Base-by-base conservation (phyloP, 2,113 vertebrate genomes). In the Pipra filicauda region DNA sequence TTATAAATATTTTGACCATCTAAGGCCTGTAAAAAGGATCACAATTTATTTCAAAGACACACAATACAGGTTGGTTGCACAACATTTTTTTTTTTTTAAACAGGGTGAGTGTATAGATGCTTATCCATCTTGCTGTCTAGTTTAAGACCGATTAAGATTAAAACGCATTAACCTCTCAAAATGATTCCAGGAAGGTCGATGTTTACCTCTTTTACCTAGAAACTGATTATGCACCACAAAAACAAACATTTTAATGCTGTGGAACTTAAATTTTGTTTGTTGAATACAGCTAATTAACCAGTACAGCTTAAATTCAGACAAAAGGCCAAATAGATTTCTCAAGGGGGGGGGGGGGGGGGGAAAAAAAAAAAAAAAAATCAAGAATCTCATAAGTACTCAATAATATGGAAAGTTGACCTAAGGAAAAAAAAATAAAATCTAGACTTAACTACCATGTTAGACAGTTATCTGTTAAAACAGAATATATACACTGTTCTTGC, bases 1-100 rank as follows among this genome's bases (percentile, higher is more conserved):
- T 99, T 99, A 96, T 99, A 99, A 97, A 99, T 99, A 97, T 99
- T 99, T 95, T 99, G 99, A 91, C 99, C 99, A 91, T 99, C 99
- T 75, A 99, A 98, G 33, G 99, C 98, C 99, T 99, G 90, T 71
- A 97, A 97, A 75, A 97, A 57, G 57, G 74, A 97, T 41, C 76
- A 75, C 66, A 95, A 37, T 57, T 48, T 39, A 80, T 62, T 97
- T 87, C 48, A 94, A 96, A 54, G 89, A 90, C 31, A 89, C 5
- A 43, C 11, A 69, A 39, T 11, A 78, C 20, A 91, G 24, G 10
- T 17, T 82, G 35, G 27, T 30, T 70, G 37, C 41, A 91, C 8
- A 64, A 65, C 8, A 41, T 54, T 19, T 33, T 24, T 66, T 24
- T 66, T 30, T 37, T 71, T 71, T 55, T 37, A 61, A 73, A 75